phyloP scores from a whole-genome alignment of 2,888 invertebrate species.

The Xestia xanthographa region DNA sequence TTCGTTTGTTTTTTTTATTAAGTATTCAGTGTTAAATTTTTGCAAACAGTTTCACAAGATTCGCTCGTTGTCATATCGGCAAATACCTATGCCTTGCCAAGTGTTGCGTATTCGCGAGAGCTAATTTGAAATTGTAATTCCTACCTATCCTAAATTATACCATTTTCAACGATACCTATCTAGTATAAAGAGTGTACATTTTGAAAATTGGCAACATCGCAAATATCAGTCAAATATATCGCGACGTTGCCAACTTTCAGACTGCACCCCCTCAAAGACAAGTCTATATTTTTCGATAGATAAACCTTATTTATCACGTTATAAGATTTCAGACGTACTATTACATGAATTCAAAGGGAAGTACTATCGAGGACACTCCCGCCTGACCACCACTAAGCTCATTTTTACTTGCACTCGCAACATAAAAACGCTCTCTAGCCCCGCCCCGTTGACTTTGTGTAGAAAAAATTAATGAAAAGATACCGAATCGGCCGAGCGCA shows the following conservation, averaged over 20 bases:
- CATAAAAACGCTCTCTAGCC: too few relatives aligned
- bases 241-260: neutral
- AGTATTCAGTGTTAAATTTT: neutral
- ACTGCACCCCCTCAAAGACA: neutral
- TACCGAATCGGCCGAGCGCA: too few relatives aligned
- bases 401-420: too few relatives aligned
- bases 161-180: conserved; percentile 20
- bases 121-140: conserved; percentile 42
- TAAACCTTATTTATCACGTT: neutral
- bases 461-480: too few relatives aligned
- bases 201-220: neutral
- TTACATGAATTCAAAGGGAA: neutral
- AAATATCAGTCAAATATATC: neutral
- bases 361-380: too few relatives aligned
- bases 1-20: too few relatives aligned
- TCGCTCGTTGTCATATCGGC: neutral
- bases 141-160: conserved; percentile 40
- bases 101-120: neutral
- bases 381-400: too few relatives aligned
- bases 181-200: conserved; percentile 2
- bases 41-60: neutral
- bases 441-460: too few relatives aligned
- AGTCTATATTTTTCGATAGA: conserved; percentile 20
- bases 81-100: neutral
- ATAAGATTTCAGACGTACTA: conserved; percentile 11